These are phyloP conservation scores for Drosophila nannoptera DNA, from an alignment of 1,140 invertebrate genomes.

Conservation along the genomic window DNA sequence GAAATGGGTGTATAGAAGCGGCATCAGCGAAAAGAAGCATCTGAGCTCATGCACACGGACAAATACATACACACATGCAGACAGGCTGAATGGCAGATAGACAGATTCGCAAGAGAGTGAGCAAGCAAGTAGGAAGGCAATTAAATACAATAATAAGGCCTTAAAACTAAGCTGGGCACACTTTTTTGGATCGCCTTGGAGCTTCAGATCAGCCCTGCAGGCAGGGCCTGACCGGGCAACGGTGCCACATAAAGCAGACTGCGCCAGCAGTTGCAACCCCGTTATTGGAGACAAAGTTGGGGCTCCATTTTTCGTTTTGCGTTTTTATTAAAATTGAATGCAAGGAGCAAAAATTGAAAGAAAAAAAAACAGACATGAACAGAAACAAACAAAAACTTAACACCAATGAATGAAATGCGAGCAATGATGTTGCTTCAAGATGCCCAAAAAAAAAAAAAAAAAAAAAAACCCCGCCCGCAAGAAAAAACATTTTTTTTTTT, in stretches of 20 bases:
- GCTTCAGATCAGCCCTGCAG: constrained; percentile 8
- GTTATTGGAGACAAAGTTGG: constrained; percentile 15
- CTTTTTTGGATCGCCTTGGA: constrained; percentile 1
- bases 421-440: constrained; percentile 21
- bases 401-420: constrained; percentile 21
- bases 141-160: not conserved
- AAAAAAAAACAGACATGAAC: not conserved
- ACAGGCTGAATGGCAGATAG: too few species aligned
- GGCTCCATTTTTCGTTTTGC: constrained; percentile 10
- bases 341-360: not conserved
- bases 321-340: not conserved
- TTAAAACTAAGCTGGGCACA: constrained; percentile 14
- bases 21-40: constrained; percentile 23
- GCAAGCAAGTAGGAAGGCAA: too few species aligned
- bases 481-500: not conserved
- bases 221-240: not conserved
- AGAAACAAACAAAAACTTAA: not conserved
- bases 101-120: too few species aligned
- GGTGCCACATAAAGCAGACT: not conserved
- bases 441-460: constrained; percentile 14
- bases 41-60: constrained; percentile 9
- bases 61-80: constrained; percentile 8
- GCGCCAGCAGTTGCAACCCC: constrained; percentile 5
- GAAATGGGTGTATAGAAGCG: constrained; percentile 11
- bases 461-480: not conserved